A percentile compares a stretch with the other conserved stretches of the same genome.
Conservation (phyloP, 2,888 invertebrate genomes). For the Leptarthrus brevirostris region DNA sequence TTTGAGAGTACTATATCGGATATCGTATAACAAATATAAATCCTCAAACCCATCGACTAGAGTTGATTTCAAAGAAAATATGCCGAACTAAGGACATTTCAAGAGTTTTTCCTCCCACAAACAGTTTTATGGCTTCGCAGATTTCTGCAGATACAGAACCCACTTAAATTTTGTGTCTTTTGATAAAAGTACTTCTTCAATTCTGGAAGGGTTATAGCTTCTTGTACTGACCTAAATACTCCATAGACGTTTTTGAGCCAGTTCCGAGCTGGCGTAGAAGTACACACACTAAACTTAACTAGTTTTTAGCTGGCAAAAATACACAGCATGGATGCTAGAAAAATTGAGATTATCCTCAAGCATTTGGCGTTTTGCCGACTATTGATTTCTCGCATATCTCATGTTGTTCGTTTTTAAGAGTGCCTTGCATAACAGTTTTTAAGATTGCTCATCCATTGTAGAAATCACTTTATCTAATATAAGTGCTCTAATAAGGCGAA, state of each 20-base stretch:
- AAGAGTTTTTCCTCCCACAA: slow-evolving; percentile 9
- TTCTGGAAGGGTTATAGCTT: not conserved
- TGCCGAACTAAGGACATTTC: slow-evolving; percentile 2
- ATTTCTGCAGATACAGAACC: not conserved
- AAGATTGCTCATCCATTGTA: not conserved
- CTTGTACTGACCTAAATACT: slow-evolving; percentile 20
- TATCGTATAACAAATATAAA: too few relatives aligned
- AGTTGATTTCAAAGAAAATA: too few relatives aligned
- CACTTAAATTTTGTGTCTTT: slow-evolving; percentile 11
- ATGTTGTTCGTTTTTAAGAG: slow-evolving; percentile 8
- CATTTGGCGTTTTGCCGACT: slow-evolving; percentile 26
- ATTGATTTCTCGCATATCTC: slow-evolving; percentile 28
- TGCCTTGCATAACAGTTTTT: not conserved
- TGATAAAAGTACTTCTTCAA: slow-evolving; percentile 3
- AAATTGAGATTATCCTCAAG: slow-evolving; percentile 26
- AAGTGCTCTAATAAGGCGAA: too few relatives aligned
- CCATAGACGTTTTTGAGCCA: too few relatives aligned
- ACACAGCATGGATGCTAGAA: slow-evolving; percentile 11
- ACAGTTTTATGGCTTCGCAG: not conserved
- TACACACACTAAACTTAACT: not conserved
- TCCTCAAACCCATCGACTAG: too few relatives aligned
- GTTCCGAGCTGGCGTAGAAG: not conserved
- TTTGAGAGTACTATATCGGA: too few relatives aligned
- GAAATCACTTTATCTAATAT: too few relatives aligned
- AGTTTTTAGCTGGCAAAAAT: slow-evolving; percentile 8